phyloP scores from a whole-genome alignment of 2,797 vertebrate species.

The Crax fasciolata region DNA sequence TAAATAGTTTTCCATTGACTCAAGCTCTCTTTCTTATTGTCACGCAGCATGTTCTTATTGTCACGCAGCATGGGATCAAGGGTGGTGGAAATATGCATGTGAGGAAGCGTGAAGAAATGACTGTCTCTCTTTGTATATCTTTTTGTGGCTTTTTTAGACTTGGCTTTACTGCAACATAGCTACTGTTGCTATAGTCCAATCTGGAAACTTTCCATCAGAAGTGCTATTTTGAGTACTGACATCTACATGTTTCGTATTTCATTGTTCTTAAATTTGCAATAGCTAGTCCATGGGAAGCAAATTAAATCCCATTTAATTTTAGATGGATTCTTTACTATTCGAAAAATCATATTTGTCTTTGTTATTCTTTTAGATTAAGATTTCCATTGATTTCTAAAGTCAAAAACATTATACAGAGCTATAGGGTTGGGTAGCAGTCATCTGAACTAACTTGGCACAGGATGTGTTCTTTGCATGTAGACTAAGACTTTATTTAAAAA shows the following conservation, averaged over 20 bases:
- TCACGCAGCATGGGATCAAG: constrained; percentile 17
- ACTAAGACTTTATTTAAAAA: fast-evolving
- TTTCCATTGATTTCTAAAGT: not conserved
- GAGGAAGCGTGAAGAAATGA: constrained; percentile 15
- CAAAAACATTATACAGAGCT: not conserved
- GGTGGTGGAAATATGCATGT: not conserved
- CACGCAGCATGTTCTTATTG: not conserved
- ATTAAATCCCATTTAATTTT: constrained; percentile 47
- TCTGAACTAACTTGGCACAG: not conserved
- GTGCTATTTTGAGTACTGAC: constrained; percentile 42
- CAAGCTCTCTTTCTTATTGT: not conserved
- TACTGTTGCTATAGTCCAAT: constrained; percentile 51
- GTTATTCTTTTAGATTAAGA: not conserved
- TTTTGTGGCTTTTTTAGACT: constrained; percentile 51
- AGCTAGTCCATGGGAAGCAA: not conserved
- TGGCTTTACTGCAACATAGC: constrained; percentile 35
- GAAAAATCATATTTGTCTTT: not conserved
- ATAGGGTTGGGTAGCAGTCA: not conserved
- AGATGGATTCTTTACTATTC: not conserved
- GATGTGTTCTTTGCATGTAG: not conserved
- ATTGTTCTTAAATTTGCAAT: constrained; percentile 54
- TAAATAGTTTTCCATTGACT: constrained; percentile 63
- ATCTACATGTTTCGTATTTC: constrained; percentile 2
- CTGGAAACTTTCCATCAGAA: constrained; percentile 62
- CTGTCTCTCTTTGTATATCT: constrained; percentile 23